A percentile compares a stretch with the other conserved stretches of the same genome.
Evolutionary conservation across 2,113 vertebrate species (phyloP).

Genomic region (Laticauda laticaudata): DNA sequence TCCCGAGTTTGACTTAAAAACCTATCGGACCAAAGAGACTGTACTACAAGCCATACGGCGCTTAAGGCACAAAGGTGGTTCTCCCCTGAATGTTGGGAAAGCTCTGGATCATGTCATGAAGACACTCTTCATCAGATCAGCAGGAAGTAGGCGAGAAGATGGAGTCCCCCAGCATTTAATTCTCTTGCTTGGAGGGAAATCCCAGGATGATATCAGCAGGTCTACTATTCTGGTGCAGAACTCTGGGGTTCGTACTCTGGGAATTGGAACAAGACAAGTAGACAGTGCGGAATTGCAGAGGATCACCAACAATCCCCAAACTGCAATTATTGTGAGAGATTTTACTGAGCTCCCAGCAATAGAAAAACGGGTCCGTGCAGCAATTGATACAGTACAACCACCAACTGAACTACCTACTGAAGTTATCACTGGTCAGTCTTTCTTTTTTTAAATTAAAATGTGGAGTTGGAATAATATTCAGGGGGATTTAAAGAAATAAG

Average conservation of each 20-base stretch:
- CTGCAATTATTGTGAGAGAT: constrained; percentile 75
- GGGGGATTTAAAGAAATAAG: neutral
- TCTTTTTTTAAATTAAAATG: neutral
- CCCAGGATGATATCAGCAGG: constrained; percentile 77
- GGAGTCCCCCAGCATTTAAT: constrained; percentile 89
- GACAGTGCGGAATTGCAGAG: constrained; percentile 76
- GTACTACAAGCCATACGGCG: constrained; percentile 79
- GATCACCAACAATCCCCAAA: constrained; percentile 68
- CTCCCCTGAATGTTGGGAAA: constrained; percentile 77
- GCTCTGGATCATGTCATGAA: constrained; percentile 82
- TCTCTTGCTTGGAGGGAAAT: constrained; percentile 84
- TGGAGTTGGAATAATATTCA: neutral
- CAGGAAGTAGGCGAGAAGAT: constrained; percentile 81
- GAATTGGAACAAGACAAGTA: constrained; percentile 74
- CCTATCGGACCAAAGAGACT: constrained; percentile 72
- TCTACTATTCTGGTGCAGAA: constrained; percentile 73
- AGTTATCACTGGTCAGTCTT: constrained; percentile 36
- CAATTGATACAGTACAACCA: constrained; percentile 44
- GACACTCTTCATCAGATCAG: constrained; percentile 79
- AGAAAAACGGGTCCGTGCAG: constrained; percentile 61
- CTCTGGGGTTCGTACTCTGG: constrained; percentile 76
- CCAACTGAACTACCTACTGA: constrained; percentile 36
- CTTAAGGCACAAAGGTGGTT: constrained; percentile 81
- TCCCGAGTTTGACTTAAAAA: constrained; percentile 84
- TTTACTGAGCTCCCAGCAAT: constrained; percentile 76